These are phyloP conservation scores for Alosa alosa DNA, from an alignment of 2,113 vertebrate species.

Conservation along the genomic window DNA sequence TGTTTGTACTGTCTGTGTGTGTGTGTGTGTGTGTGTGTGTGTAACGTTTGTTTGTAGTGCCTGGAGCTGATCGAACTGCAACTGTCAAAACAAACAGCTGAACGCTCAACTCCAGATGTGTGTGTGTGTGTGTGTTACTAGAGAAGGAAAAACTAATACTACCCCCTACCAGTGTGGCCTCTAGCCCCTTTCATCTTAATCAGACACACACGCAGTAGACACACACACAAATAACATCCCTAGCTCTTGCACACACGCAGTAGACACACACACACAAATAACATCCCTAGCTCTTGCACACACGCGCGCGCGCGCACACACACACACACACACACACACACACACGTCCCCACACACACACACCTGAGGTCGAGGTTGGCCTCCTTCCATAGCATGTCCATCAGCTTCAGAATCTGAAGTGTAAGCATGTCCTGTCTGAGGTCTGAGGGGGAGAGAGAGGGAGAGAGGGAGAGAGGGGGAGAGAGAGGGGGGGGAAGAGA, in stretches of 20 bases:
- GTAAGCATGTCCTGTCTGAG: conserved; percentile 96
- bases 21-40: neutral
- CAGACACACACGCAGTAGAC: conserved; percentile 4
- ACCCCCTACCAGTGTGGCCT: neutral
- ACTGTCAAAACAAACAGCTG: conserved; percentile 62
- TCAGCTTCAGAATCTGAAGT: conserved; percentile 89
- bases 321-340: conserved; percentile 67
- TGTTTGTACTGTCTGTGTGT: neutral
- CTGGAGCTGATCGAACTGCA: conserved; percentile 39
- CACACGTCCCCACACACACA: conserved; percentile 24
- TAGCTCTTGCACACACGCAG: neutral
- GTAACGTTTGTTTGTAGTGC: neutral
- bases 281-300: too few species aligned
- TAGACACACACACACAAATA: neutral
- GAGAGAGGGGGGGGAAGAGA: too few species aligned
- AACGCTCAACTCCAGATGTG: conserved; percentile 59
- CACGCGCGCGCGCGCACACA: too few species aligned
- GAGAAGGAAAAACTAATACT: conserved; percentile 25
- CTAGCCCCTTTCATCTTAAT: conserved; percentile 25
- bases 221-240: neutral
- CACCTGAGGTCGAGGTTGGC: conserved; percentile 93
- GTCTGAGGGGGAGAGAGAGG: conserved; percentile 64
- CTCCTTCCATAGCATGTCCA: conserved; percentile 98
- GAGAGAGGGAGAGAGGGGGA: neutral
- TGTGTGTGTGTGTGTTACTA: conserved; percentile 42